A percentile compares a stretch with the other conserved stretches of the same genome.
These are phyloP conservation scores for Horisme vitalbata DNA, from an alignment of 2,888 invertebrate genomes.

Conservation along the genomic window DNA sequence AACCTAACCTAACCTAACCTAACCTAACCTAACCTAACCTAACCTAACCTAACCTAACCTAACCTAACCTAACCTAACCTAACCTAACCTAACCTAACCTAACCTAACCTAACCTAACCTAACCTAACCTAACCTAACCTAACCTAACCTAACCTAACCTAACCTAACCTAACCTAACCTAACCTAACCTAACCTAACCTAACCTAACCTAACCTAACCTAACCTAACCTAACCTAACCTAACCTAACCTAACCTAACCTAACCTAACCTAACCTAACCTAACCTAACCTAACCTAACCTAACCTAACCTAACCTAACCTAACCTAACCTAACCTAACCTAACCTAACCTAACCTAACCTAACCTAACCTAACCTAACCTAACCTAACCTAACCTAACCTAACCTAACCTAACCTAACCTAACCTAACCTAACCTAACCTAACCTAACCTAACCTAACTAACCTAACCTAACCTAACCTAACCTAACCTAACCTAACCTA, in stretches of 20 bases:
- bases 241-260: conserved; percentile 8
- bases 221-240: conserved; percentile 5
- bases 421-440: conserved; percentile 12
- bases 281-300: conserved; percentile 6
- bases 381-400: conserved; percentile 7
- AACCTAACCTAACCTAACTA: conserved; percentile 10
- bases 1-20: conserved; percentile 17
- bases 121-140: conserved; percentile 23
- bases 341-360: conserved; percentile 20
- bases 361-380: conserved; percentile 17
- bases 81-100: conserved; percentile 25
- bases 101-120: conserved; percentile 25
- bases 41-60: conserved; percentile 17
- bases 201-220: conserved; percentile 6
- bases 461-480: conserved; percentile 8
- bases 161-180: conserved; percentile 2
- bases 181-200: conserved; percentile 4
- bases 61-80: conserved; percentile 17
- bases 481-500: conserved; percentile 9
- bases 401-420: conserved; percentile 4
- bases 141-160: conserved; percentile 4
- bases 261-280: conserved; percentile 4
- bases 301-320: conserved; percentile 17
- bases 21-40: conserved; percentile 17
- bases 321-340: conserved; percentile 15